phyloP scores from a whole-genome alignment of 2,797 vertebrate genomes.

The Pseudochromis fuscus region DNA sequence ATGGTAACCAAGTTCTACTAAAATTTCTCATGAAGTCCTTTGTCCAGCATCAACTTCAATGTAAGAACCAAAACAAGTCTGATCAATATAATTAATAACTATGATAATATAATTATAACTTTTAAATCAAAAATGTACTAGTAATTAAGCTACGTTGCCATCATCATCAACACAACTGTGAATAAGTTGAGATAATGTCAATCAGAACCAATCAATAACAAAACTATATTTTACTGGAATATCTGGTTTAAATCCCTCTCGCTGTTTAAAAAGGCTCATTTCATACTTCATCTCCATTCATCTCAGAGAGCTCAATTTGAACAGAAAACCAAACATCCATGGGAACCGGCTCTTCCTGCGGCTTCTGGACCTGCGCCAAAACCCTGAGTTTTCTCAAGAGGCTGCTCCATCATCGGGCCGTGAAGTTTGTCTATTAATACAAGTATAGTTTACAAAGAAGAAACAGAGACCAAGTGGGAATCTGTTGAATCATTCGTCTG shows the following conservation, averaged over 20 bases:
- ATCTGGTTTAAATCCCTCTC: background rate
- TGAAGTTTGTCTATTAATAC: constrained; percentile 29
- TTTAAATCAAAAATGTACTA: too few species aligned
- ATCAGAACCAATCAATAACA: too few species aligned
- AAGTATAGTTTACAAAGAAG: background rate
- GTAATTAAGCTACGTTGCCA: too few species aligned
- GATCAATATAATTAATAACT: too few species aligned
- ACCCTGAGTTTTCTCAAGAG: constrained; percentile 53
- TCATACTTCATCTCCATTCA: constrained; percentile 12
- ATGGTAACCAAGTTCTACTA: too few species aligned
- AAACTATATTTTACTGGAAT: background rate
- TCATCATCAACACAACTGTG: too few species aligned
- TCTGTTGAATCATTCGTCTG: constrained; percentile 21
- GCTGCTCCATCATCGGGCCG: constrained; percentile 9
- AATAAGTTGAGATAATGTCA: too few species aligned
- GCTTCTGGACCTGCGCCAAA: constrained; percentile 51
- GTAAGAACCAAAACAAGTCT: too few species aligned
- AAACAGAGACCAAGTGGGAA: constrained; percentile 18
- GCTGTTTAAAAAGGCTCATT: background rate
- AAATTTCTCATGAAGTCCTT: too few species aligned
- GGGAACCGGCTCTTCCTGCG: constrained; percentile 63
- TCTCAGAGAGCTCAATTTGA: background rate
- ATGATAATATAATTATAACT: too few species aligned
- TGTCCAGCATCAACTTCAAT: too few species aligned
- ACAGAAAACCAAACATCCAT: constrained; percentile 50